Evolutionary conservation across 2,113 vertebrate species (phyloP), one percentile per base, ranked within the genome.

Genomic region (Mormyrus lacerda): DNA sequence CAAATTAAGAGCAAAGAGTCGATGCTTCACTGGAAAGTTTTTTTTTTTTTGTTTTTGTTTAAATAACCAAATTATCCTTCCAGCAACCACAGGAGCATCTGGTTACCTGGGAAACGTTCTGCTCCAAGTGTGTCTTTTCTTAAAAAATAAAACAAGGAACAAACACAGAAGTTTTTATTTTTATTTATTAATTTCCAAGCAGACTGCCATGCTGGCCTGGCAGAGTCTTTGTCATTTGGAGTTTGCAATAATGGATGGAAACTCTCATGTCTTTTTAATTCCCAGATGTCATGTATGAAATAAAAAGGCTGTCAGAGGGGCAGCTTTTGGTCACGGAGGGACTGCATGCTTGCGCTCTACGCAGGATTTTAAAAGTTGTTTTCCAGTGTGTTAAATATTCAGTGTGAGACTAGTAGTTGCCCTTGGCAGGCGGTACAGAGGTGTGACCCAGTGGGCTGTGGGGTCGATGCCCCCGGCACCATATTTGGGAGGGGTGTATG

Each of bases 1-100:
- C 96, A 96, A 97, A 97, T 98, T 97, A 96, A 95, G 96, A 96
- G 96, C 97, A 97, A 97, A 97, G 95, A 97, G 93, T 94, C 92
- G 92, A 95, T 91, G 90, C 90, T 91, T 95, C 95, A 95, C 94
- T 95, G 93, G 93, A 93, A 95, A 93, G 73, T 92, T n/a, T 27
- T 9, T 92, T 90, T 88, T 95, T 88, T 92, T 93, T 93, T 87
- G 87, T 79, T 65, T 90, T 65, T 82, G 91, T 95, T 95, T 92
- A 91, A 93, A 94, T 94, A 93, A 92, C 4, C 93, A 88, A 90
- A 88, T 93, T 90, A 87, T 90, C 91, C 93, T 94, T 93, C 84
- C 73, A 44, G 45, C 0, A 6, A 19, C 45, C 90, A 90, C 86
- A 88, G 91, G 92, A 93, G 92, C 92, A 92, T 93, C 94, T 89